These are phyloP conservation scores for Lapara coniferarum DNA, from an alignment of 2,888 invertebrate genomes.

Conservation along the genomic window DNA sequence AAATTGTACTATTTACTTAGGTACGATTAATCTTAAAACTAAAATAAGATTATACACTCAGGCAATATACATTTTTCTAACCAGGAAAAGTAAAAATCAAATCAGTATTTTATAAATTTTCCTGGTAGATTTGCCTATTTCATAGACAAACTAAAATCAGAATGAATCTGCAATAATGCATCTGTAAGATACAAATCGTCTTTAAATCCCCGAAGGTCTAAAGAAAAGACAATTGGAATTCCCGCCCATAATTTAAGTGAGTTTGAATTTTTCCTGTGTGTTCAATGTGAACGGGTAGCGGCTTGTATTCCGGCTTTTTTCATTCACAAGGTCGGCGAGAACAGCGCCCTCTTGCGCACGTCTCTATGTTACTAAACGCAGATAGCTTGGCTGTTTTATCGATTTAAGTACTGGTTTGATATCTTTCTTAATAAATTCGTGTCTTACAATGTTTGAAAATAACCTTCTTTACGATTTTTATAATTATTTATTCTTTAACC, in stretches of 20 bases:
- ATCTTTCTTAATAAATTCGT: neutral
- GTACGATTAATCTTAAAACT: no score
- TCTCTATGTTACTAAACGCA: slow-evolving; percentile 45
- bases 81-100: no score
- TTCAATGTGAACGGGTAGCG: slow-evolving; percentile 45
- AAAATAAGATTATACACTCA: no score
- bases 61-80: no score
- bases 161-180: no score
- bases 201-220: neutral
- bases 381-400: neutral
- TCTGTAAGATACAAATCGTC: neutral
- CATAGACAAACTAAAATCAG: no score
- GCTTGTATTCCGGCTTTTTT: slow-evolving; percentile 39
- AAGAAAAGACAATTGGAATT: slow-evolving; percentile 19
- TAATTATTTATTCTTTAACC: no score
- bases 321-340: slow-evolving; percentile 39
- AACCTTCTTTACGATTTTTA: no score
- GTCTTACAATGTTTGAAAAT: no score
- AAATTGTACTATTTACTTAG: no score
- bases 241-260: slow-evolving; percentile 11
- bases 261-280: slow-evolving; percentile 33
- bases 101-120: no score
- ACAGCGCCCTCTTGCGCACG: slow-evolving; percentile 40
- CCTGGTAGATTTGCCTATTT: no score
- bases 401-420: neutral